A percentile compares a stretch with the other conserved stretches of the same genome.
Conservation (phyloP, 2,113 vertebrate species). For the Riparia riparia region DNA sequence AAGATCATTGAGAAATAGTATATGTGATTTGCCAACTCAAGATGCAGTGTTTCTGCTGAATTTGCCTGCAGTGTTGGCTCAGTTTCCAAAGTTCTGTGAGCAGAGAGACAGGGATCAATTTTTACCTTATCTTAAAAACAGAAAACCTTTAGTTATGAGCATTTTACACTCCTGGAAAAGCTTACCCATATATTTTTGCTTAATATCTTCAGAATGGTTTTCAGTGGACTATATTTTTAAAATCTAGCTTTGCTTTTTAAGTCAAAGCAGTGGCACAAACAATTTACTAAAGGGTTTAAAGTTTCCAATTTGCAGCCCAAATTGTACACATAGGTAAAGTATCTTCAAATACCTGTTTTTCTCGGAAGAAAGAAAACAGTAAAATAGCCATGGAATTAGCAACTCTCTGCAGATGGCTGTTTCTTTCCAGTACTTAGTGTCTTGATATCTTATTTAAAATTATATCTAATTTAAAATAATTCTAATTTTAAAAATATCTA, state of each 20-base stretch:
- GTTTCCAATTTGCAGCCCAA: not conserved
- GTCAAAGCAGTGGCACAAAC: not conserved
- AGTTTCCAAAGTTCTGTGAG: not conserved
- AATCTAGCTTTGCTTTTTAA: not conserved
- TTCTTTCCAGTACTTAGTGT: not conserved
- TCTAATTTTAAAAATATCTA: not conserved
- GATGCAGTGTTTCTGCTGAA: slow-evolving; percentile 5
- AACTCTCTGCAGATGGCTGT: not conserved
- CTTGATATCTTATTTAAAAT: not conserved
- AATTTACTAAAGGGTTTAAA: not conserved
- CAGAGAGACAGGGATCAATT: not conserved
- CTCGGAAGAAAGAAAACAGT: not conserved
- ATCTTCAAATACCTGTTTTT: not conserved
- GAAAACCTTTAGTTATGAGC: not conserved
- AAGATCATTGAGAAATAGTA: slow-evolving; percentile 6
- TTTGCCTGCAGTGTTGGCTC: not conserved
- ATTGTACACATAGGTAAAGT: not conserved
- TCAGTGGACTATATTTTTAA: not conserved
- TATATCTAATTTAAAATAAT: not conserved
- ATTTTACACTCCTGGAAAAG: not conserved
- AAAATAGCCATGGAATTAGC: not conserved
- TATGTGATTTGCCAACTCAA: slow-evolving; percentile 33
- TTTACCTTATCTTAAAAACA: not conserved
- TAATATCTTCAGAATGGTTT: not conserved
- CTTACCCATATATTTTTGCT: not conserved